A percentile compares a stretch with the other conserved stretches of the same genome.
Conservation (phyloP, 2,888 invertebrate species). For the Trileptium ribeirensis region DNA sequence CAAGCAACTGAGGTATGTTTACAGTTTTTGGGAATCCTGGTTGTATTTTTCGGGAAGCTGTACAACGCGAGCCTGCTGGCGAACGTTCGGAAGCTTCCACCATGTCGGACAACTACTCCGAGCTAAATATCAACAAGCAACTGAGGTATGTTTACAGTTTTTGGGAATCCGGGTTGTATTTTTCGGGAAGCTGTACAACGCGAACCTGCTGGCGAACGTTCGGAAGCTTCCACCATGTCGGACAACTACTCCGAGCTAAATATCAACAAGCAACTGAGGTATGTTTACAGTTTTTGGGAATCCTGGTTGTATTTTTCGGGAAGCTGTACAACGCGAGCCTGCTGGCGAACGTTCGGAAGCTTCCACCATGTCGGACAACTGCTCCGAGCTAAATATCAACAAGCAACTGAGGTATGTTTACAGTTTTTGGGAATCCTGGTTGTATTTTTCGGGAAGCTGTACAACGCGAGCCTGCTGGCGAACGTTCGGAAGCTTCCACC, state of each 20-base stretch:
- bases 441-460: too few relatives aligned
- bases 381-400: background rate
- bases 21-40: slow-evolving; percentile 33
- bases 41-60: slow-evolving; percentile 95
- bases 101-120: background rate
- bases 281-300: slow-evolving; percentile 40
- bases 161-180: too few relatives aligned
- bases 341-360: too few relatives aligned
- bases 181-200: slow-evolving; percentile 89
- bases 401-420: too few relatives aligned
- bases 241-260: background rate
- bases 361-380: background rate
- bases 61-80: slow-evolving; percentile 93
- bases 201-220: slow-evolving; percentile 93
- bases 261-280: slow-evolving; percentile 58
- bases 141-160: slow-evolving; percentile 59
- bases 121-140: background rate
- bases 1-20: slow-evolving; percentile 59
- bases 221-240: slow-evolving; percentile 63
- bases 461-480: too few relatives aligned
- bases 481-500: too few relatives aligned
- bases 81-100: slow-evolving; percentile 73
- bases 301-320: too few relatives aligned
- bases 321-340: too few relatives aligned
- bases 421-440: too few relatives aligned